Evolutionary conservation across 1,140 invertebrate genomes (phyloP).

Genomic region (Drosophila pandora): DNA sequence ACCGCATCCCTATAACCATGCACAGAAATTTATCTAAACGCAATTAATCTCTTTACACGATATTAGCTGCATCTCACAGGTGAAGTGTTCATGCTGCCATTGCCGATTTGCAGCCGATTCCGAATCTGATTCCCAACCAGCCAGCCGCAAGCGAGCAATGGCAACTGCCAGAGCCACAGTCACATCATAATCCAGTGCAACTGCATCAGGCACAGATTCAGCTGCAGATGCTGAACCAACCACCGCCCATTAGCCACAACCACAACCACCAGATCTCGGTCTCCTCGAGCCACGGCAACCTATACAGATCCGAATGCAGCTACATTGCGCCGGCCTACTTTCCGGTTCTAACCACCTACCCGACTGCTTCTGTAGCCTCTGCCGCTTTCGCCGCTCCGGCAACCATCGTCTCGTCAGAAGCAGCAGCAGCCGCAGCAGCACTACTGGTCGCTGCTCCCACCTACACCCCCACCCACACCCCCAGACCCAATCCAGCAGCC

Average conservation of each 20-base stretch:
- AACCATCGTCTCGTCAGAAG: not conserved
- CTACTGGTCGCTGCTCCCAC: conserved; percentile 2
- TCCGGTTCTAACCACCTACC: not conserved
- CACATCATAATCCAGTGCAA: conserved; percentile 11
- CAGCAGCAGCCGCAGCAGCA: conserved; percentile 3
- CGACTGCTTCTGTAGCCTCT: not conserved
- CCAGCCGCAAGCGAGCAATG: conserved; percentile 24
- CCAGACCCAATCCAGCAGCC: not conserved
- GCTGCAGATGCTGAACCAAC: not conserved
- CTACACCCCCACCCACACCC: not conserved
- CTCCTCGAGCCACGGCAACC: conserved; percentile 2
- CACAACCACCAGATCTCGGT: conserved; percentile 3
- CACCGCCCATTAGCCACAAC: not conserved
- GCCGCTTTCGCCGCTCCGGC: not conserved
- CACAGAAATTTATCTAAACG: conserved; percentile 83
- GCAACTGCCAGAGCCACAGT: conserved; percentile 10
- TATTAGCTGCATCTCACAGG: conserved; percentile 80
- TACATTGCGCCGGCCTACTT: conserved; percentile 8
- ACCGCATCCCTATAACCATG: conserved; percentile 83
- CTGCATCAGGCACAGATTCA: not conserved
- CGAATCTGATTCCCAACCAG: conserved; percentile 16
- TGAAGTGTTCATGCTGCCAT: conserved; percentile 80
- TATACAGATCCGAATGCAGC: conserved; percentile 7
- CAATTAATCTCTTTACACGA: conserved; percentile 80
- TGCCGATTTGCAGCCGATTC: conserved; percentile 66